Percentiles rank a stretch among this genome's conserved stretches.
phyloP scores from a whole-genome alignment of 2,888 invertebrate genomes.

The Aproaerema taeniolella region DNA sequence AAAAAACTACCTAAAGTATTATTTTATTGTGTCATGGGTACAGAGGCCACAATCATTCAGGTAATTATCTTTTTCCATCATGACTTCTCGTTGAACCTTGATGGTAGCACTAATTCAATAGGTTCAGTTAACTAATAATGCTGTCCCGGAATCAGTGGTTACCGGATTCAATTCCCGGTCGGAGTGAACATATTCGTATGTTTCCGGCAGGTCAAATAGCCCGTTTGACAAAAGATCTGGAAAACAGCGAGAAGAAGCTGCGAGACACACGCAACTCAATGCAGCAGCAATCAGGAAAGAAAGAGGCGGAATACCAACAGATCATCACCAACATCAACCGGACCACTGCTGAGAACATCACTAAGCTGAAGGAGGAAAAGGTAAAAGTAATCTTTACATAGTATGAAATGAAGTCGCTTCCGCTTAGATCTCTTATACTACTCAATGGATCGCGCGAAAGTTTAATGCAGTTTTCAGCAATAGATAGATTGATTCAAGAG shows the following conservation, averaged over 20 bases:
- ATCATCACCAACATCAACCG: constrained; percentile 84
- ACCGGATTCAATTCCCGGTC: too few relatives aligned
- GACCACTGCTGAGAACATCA: constrained; percentile 84
- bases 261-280: constrained; percentile 83
- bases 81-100: too few relatives aligned
- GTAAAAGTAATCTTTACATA: too few relatives aligned
- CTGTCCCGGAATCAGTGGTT: too few relatives aligned
- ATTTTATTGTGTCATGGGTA: too few relatives aligned
- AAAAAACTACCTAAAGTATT: too few relatives aligned
- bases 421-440: neutral
- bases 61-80: too few relatives aligned
- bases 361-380: constrained; percentile 87
- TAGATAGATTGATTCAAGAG: neutral
- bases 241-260: constrained; percentile 80
- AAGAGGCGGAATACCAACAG: constrained; percentile 88
- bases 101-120: too few relatives aligned
- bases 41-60: too few relatives aligned
- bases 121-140: too few relatives aligned
- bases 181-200: too few relatives aligned
- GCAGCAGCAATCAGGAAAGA: constrained; percentile 84
- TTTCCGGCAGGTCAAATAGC: constrained; percentile 81
- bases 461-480: neutral
- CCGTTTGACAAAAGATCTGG: constrained; percentile 86
- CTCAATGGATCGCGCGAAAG: too few relatives aligned
- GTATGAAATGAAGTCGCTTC: neutral